Evolutionary conservation across 1,140 invertebrate species (phyloP), one percentile per base, ranked within the genome.

Genomic region (Trachymyrmex cornetzi): DNA sequence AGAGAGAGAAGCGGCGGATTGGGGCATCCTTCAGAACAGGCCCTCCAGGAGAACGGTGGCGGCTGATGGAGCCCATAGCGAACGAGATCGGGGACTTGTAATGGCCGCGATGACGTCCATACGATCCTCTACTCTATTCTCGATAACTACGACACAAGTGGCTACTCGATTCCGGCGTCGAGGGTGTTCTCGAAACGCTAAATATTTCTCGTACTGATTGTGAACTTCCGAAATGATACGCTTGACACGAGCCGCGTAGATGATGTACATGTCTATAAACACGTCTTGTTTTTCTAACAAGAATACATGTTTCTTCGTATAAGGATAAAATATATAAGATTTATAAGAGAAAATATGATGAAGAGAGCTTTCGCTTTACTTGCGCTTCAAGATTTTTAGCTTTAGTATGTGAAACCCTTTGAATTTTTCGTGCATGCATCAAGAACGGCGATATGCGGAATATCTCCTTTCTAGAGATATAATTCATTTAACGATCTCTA

Each of bases 91-190:
- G 79, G 86, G 71, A 34, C 89, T 91, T 86, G 74, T 91, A 91
- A 91, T 90, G 87, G 77, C 44, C 61, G 77, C 90, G 90, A 91
- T 85, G 90, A 91, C 90, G 90, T 91, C 77, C 77, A 9, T 44
- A 61, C 79, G 88, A 87, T 85, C 86, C 64, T 63, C 48, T 38
- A 84, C 55, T 67, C n/a, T 38, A 64, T 71, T 77, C 87, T 74
- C 81, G 87, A 88, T 75, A 55, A 57, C 59, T 85, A 59, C 24
- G 67, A 71, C 69, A 84, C 89, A 75, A 90, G 89, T 90, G 77
- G 89, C 74, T 71, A 55, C 24, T 64, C 48, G 55, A 79, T 59
- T 61, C 55, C 64, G 50, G 12, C 69, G 44, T 53, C 77, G 87
- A 89, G 88, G 12, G 2, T 53, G 63, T 50, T 22, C 85, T 77